Base-by-base conservation (phyloP, 2,888 invertebrate species). In the Dichetophora obliterata region DNA sequence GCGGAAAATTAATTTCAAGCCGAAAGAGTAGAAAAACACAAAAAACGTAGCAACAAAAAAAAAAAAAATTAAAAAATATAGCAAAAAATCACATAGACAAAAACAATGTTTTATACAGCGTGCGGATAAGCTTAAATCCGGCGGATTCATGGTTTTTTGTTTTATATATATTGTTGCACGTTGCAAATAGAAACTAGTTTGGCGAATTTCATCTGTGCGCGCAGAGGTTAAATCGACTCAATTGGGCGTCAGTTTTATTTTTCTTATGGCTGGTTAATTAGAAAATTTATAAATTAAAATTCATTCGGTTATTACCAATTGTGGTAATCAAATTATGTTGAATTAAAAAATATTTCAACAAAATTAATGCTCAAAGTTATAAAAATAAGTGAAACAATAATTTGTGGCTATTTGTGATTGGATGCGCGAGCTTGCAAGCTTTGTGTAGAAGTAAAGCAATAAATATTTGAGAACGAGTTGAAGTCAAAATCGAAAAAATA, bases 91-190 rank as follows among this genome's bases (percentile, higher is more conserved):
- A 50, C 27, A 68, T 68, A 50, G 16, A n/a, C 19, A 34, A 34
- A 19, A 66, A 24, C n/a, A 57, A 37, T 19, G 54, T 57, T 34
- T 8, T 65, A 65, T 65, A 8, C 16, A 48, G 22, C 48, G 11
- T 24, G 9, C 22, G 61, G n/a, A 31, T 16, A 31, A 31, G 27
- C 59, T 59, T 24, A 48, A 48, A 14, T 57, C 57, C 57, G 19
- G 19, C 31, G 19, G 14, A 31, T 71, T 22, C 37, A 57, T 37
- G 71, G 34, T 22, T 9, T 19, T 34, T n/a, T 27, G 5, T 63
- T 65, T 27, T 52, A n/a, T 74, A 50, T 57, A 74, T 66, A 65
- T 52, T 54, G 66, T 66, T 54, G 74, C 66, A 65, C 37, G 65
- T 54, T 54, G 74, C 61, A 43, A 66, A 63, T 31, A 52, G 24